Evolutionary conservation across 2,888 invertebrate genomes (phyloP).

Genomic region (Ormyrus labotus): DNA sequence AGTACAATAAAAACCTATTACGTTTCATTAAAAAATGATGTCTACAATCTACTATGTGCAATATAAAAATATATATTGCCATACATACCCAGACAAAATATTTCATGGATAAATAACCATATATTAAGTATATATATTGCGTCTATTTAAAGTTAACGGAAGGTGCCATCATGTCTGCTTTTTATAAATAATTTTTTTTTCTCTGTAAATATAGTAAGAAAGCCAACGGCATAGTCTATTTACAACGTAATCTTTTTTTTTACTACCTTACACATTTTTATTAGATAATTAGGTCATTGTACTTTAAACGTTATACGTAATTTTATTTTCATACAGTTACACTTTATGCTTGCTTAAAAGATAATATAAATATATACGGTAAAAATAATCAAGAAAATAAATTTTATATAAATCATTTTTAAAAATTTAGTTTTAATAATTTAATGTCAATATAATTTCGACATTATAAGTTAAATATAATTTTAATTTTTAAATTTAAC

Average conservation of each 20-base stretch:
- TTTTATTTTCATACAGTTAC: slow-evolving; percentile 13
- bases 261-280: slow-evolving; percentile 3
- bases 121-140: slow-evolving; percentile 20
- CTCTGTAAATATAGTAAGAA: slow-evolving; percentile 14
- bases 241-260: slow-evolving; percentile 42
- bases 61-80: too few species aligned
- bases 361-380: slow-evolving; percentile 16
- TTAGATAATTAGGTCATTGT: slow-evolving; percentile 31
- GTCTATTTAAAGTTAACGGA: slow-evolving; percentile 43
- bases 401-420: neutral
- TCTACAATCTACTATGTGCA: too few species aligned
- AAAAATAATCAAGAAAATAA: slow-evolving; percentile 47
- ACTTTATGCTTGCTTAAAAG: slow-evolving; percentile 22
- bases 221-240: slow-evolving; percentile 37
- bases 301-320: slow-evolving; percentile 23
- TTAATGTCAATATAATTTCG: neutral
- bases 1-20: too few species aligned
- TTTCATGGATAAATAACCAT: too few species aligned
- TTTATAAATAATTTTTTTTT: slow-evolving; percentile 20
- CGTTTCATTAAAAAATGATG: too few species aligned
- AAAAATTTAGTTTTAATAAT: neutral
- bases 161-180: slow-evolving; percentile 37
- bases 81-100: too few species aligned
- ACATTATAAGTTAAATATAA: neutral
- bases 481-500: slow-evolving; percentile 6